Conservation (phyloP, 2,797 vertebrate genomes). For the Pagetopsis macropterus region DNA sequence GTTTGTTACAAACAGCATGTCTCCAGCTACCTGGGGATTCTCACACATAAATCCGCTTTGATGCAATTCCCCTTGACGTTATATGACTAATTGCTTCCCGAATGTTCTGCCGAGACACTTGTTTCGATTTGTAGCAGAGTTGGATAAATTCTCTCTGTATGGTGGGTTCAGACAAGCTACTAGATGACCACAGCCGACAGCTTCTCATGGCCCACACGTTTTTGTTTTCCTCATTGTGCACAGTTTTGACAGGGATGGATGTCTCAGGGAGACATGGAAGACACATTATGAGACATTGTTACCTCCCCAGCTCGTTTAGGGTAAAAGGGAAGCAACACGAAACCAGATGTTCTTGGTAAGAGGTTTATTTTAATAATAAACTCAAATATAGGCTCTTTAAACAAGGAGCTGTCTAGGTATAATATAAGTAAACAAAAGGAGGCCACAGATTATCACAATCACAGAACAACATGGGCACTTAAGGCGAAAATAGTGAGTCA, state of each 20-base stretch:
- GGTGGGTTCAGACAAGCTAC: constrained; percentile 12
- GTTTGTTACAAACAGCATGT: constrained; percentile 44
- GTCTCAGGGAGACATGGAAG: constrained; percentile 45
- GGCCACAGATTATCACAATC: no score
- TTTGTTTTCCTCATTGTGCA: constrained; percentile 52
- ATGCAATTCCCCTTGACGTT: constrained; percentile 32
- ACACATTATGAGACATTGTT: constrained; percentile 36
- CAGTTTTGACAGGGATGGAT: constrained; percentile 55
- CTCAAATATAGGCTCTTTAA: no score
- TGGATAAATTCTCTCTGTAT: constrained; percentile 22
- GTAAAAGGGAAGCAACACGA: no score
- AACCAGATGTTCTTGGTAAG: no score
- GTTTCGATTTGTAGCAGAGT: constrained; percentile 46
- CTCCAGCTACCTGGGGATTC: constrained; percentile 37
- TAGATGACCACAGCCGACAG: constrained; percentile 53
- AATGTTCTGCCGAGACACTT: constrained; percentile 46
- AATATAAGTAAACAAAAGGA: no score
- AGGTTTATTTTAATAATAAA: no score
- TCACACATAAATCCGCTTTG: constrained; percentile 14
- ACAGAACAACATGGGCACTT: no score
- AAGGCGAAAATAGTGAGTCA: no score
- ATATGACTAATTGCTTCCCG: constrained; percentile 60
- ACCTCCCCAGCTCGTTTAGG: no score
- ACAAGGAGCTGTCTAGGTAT: no score
- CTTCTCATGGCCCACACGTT: constrained; percentile 52